These are phyloP conservation scores for Xyrichtys novacula DNA, from an alignment of 2,797 vertebrate genomes.

Conservation along the genomic window DNA sequence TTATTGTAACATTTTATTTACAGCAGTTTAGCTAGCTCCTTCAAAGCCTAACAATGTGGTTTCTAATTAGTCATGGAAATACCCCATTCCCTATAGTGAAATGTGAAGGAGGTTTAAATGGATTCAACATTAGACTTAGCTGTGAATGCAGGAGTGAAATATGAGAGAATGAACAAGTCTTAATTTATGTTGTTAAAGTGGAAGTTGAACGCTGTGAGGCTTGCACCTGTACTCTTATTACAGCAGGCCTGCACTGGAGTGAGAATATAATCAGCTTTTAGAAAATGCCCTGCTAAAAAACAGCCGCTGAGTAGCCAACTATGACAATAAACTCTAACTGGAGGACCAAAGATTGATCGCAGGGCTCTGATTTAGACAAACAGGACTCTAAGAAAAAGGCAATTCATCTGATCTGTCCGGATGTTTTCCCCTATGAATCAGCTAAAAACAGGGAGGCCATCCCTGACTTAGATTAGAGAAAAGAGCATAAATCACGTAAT, in stretches of 20 bases:
- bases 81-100: no score
- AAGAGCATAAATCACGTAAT: constrained; percentile 85
- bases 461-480: constrained; percentile 70
- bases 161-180: constrained; percentile 17
- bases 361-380: constrained; percentile 86
- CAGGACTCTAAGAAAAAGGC: constrained; percentile 79
- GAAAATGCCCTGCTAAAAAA: constrained; percentile 76
- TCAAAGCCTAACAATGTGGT: no score
- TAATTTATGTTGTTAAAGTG: constrained; percentile 63
- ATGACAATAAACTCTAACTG: constrained; percentile 79
- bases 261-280: constrained; percentile 78
- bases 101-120: no score
- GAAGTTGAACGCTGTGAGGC: constrained; percentile 37
- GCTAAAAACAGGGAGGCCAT: constrained; percentile 73
- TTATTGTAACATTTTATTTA: no score
- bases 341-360: constrained; percentile 85
- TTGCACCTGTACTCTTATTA: constrained; percentile 69
- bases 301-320: constrained; percentile 83
- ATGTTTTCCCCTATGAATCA: constrained; percentile 80
- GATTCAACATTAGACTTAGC: no score
- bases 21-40: no score
- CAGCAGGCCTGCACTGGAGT: constrained; percentile 68
- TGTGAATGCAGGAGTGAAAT: constrained; percentile 9
- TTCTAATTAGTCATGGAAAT: no score
- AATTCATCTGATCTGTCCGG: constrained; percentile 84